Evolutionary conservation across 30 jellyfish, hydroid and myxozoan genomes (phyloP).

Genomic region (Cassiopea andromeda): DNA sequence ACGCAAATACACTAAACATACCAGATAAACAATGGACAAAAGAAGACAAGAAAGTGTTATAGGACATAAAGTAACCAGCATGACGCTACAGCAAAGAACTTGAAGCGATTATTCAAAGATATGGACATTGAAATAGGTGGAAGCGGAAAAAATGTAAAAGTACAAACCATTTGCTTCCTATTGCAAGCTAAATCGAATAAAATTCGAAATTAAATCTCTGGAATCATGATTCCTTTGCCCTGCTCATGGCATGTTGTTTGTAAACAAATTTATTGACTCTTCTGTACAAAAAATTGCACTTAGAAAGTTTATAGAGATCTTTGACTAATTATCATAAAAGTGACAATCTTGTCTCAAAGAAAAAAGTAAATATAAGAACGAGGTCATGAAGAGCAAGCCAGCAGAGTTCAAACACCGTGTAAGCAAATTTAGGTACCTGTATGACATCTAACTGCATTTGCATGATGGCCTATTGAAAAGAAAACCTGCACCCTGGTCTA

Average conservation of each 20-base stretch:
- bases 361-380: not conserved
- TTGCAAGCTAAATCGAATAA: not conserved
- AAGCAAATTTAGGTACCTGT: not conserved
- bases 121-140: not conserved
- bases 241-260: not conserved
- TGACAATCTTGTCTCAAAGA: no score
- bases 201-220: not conserved
- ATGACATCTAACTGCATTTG: not conserved
- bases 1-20: not conserved
- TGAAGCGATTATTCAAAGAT: not conserved
- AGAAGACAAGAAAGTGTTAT: not conserved
- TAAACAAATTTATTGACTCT: not conserved
- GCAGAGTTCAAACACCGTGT: conserved; percentile 16
- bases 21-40: not conserved
- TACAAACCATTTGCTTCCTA: not conserved
- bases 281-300: not conserved
- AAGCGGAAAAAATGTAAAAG: not conserved
- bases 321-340: no score
- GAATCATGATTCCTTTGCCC: not conserved
- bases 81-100: not conserved
- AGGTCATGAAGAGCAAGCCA: not conserved
- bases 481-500: not conserved
- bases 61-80: not conserved
- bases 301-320: no score
- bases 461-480: not conserved